Base-by-base conservation (phyloP, 2,113 vertebrate species). In the Halcyon senegalensis region DNA sequence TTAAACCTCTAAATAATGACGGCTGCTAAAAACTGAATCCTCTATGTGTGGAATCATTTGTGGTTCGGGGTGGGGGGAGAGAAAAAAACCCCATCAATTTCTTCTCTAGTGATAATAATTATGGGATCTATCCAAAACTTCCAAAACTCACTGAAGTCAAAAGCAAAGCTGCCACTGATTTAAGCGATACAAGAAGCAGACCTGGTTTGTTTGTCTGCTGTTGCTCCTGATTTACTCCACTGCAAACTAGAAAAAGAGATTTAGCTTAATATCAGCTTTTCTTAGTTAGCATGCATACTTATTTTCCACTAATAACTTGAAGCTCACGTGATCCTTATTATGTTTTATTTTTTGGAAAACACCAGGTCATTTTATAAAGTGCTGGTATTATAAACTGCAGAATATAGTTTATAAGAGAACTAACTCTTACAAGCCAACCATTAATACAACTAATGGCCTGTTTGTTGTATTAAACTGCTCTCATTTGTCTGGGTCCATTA, bases 401-500 rank as follows among this genome's bases (percentile, higher is more conserved):
- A 93, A 89, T 95, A 94, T 72, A 50, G 70, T 95, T 98, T 97
- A 96, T 93, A 96, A 93, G 89, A 95, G 86, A 80, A 91, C 94
- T 93, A 91, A 94, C 96, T 96, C 89, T 92, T 95, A 91, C 82
- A 94, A 93, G 68, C 75, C 80, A 88, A 56, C 91, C 79, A 97
- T 96, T 97, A 97, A 96, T 93, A 56, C 59, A 93, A 62, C 77
- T 94, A 96, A 94, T 95, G 79, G 91, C 64, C 93, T 96, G 92
- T 93, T 89, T 96, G 84, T 93, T 93, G 87, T 84, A 92, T 93
- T 97, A 96, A 93, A 96, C 81, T 91, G 93, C 94, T 97, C 92
- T 97, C 84, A 81, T 94, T 97, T 96, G 85, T 96, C 96, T 94
- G 92, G 89, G 91, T 87, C 89, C 94, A 97, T 97, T 97, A 97